Base-by-base conservation (phyloP, 2,888 invertebrate species). In the Caradrina clavipalpis region DNA sequence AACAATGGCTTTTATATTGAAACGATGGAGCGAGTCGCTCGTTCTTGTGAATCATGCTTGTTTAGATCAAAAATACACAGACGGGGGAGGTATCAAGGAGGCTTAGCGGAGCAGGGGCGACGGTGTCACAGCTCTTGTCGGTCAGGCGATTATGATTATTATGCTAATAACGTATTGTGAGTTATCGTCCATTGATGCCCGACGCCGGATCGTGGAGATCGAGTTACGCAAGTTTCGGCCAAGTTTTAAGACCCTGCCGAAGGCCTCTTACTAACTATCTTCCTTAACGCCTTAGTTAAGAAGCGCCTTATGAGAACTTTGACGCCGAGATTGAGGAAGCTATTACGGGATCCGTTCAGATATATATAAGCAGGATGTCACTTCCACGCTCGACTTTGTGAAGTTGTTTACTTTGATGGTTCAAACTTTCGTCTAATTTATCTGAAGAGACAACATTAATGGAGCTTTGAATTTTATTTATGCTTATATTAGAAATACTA, bases 301-400 rank as follows among this genome's bases (percentile, higher is more conserved):
- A 93, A 94, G 93, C 94, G 94, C 91, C 95, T 95, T 95, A 95
- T 94, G 95, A 95, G 95, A 95, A 95, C 95, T 95, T 95, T 94
- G 95, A 94, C 95, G 94, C 91, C 85, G 93, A 94, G 95, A 95
- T 95, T 95, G 95, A 95, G 94, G 95, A 95, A 95, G 95, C 95
- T 94, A 96, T 95, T 95, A 95, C 92, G 90, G 91, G 93, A 92
- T 94, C 94, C 93, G 92, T 95, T 94, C 93, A 90, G 91, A 94
- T 93, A 94, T 92, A 95, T 95, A 93, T 95, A 95, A 94, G 93
- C 94, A 93, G 93, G 91, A 94, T 94, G 95, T 96, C 95, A 95
- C 92, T 94, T 91, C 93, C 95, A 96, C 93, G 93, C 91, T 90
- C 92, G 90, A 94, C 94, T 95, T 94, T 92, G 92, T 90, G 90